Percentiles rank a stretch among this genome's conserved stretches.
Evolutionary conservation across 2,113 vertebrate species (phyloP).

Genomic region (Pavo muticus): DNA sequence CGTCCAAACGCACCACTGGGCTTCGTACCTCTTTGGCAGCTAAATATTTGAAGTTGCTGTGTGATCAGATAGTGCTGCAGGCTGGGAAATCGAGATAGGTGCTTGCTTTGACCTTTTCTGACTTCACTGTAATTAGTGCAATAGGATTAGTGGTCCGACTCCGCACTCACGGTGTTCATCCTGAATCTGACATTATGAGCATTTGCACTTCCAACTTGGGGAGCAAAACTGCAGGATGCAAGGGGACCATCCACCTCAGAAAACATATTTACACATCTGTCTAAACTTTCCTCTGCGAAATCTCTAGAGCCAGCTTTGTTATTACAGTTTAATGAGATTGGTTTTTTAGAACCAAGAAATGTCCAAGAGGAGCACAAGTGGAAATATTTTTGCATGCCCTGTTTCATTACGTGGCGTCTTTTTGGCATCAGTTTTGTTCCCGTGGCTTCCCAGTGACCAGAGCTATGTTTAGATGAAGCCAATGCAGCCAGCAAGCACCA

Average conservation of each 20-base stretch:
- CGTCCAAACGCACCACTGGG: neutral
- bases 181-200: neutral
- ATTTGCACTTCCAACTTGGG: slow-evolving; percentile 9
- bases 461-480: neutral
- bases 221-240: neutral
- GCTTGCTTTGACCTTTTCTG: slow-evolving; percentile 30
- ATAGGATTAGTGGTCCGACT: neutral
- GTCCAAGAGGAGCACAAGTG: neutral
- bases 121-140: neutral
- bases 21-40: neutral
- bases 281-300: slow-evolving; percentile 24
- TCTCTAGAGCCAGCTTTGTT: slow-evolving; percentile 27
- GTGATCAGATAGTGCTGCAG: neutral
- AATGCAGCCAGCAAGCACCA: neutral
- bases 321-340: slow-evolving; percentile 48
- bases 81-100: slow-evolving; percentile 5
- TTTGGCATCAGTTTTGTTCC: neutral
- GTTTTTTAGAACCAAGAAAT: slow-evolving; percentile 15
- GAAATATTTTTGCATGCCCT: neutral
- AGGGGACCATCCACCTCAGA: neutral
- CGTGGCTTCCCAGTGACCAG: neutral
- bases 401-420: neutral
- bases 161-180: neutral
- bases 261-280: slow-evolving; percentile 64
- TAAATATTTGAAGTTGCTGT: neutral